Percentiles rank a stretch among this genome's conserved stretches.
Conservation (phyloP, 2,888 invertebrate species). For the Schizotus pectinicornis region DNA sequence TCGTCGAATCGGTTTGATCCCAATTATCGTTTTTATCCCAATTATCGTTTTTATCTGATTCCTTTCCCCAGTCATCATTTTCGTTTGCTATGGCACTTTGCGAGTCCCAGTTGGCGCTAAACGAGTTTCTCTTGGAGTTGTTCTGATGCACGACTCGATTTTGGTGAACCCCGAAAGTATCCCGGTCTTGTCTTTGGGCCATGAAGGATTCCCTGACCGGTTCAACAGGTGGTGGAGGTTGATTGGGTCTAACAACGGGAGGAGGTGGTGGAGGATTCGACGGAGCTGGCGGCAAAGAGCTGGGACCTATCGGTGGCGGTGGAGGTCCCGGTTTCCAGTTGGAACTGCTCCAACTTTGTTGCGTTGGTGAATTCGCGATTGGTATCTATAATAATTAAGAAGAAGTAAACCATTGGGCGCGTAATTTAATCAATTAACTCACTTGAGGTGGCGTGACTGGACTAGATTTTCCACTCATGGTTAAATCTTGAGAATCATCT, state of each 20-base stretch:
- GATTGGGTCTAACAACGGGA: constrained; percentile 64
- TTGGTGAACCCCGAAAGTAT: constrained; percentile 76
- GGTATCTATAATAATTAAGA: constrained; percentile 41
- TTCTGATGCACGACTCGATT: constrained; percentile 56
- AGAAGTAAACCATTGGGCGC: neutral
- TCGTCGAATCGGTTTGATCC: constrained; percentile 59
- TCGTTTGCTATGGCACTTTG: constrained; percentile 54
- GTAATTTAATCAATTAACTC: constrained; percentile 27
- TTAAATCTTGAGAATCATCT: constrained; percentile 64
- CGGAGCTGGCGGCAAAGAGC: constrained; percentile 66
- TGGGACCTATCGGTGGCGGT: constrained; percentile 67
- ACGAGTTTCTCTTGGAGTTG: constrained; percentile 56
- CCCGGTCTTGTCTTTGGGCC: constrained; percentile 72
- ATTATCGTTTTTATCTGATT: constrained; percentile 48
- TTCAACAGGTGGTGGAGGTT: constrained; percentile 72
- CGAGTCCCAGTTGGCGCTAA: constrained; percentile 59
- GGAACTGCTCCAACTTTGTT: constrained; percentile 55
- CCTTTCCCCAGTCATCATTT: constrained; percentile 58
- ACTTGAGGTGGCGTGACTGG: constrained; percentile 50
- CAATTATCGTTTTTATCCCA: constrained; percentile 53
- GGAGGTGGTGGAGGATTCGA: constrained; percentile 67
- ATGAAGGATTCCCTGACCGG: constrained; percentile 67
- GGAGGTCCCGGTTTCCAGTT: constrained; percentile 64
- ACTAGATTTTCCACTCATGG: constrained; percentile 49
- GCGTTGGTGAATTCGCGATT: constrained; percentile 50